phyloP scores from a whole-genome alignment of 2,797 vertebrate species.

The Anisognathus igniventris region DNA sequence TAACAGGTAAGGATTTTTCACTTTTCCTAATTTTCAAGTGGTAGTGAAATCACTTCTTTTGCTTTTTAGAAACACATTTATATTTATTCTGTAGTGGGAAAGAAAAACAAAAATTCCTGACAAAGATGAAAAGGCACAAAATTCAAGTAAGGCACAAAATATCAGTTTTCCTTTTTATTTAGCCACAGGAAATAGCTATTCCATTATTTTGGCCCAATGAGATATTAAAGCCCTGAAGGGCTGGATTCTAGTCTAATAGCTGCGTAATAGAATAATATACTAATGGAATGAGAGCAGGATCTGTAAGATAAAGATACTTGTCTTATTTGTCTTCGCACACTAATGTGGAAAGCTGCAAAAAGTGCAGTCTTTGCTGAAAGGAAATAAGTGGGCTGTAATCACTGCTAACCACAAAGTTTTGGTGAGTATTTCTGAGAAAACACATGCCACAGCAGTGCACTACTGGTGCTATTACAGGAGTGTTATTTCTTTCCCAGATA shows the following conservation, averaged over 20 bases:
- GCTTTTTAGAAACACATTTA: background rate
- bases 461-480: background rate
- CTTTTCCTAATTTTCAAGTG: background rate
- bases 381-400: background rate
- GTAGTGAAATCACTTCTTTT: background rate
- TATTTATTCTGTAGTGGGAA: background rate
- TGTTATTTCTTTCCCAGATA: background rate
- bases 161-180: background rate
- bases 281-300: background rate
- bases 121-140: background rate
- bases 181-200: background rate
- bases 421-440: background rate
- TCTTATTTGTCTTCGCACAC: background rate
- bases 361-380: background rate
- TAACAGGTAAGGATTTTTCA: background rate
- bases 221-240: background rate
- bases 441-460: background rate
- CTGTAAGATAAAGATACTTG: background rate
- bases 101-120: background rate
- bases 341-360: background rate
- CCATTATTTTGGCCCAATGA: background rate
- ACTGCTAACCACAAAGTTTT: background rate
- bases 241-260: background rate
- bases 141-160: background rate
- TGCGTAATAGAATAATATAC: background rate